Percentiles rank a stretch among this genome's conserved stretches.
These are phyloP conservation scores for Xenopus laevis DNA, from an alignment of 2,113 vertebrate genomes.

Conservation along the genomic window DNA sequence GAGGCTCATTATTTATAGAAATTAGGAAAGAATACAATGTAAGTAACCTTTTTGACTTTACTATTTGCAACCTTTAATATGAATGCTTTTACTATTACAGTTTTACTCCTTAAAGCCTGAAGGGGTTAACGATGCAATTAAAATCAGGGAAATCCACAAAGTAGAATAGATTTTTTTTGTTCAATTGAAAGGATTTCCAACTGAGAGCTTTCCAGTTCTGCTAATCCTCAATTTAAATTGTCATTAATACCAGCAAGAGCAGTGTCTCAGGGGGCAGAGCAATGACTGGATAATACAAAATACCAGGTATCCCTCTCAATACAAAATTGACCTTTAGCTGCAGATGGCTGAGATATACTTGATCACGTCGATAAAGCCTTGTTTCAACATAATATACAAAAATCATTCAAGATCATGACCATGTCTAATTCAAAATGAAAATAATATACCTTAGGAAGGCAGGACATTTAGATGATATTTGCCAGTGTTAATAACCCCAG, in stretches of 20 bases:
- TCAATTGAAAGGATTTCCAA: slow-evolving; percentile 46
- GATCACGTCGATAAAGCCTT: slow-evolving; percentile 41
- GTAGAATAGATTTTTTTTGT: slow-evolving; percentile 39
- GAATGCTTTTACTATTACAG: no score
- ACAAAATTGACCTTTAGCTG: slow-evolving; percentile 43
- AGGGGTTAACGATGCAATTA: slow-evolving; percentile 35
- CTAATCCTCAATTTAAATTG: slow-evolving; percentile 47
- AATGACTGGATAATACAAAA: slow-evolving; percentile 41
- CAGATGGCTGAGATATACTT: slow-evolving; percentile 43
- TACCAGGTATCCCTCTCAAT: slow-evolving; percentile 44
- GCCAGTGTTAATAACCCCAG: slow-evolving; percentile 5
- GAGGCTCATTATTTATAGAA: no score
- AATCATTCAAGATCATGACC: slow-evolving; percentile 44
- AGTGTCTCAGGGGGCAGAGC: slow-evolving; percentile 43
- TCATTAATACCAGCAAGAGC: slow-evolving; percentile 45
- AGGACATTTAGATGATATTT: slow-evolving; percentile 10
- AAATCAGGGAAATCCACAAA: slow-evolving; percentile 39
- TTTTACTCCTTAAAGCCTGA: background rate
- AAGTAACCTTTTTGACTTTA: no score
- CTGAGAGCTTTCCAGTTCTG: slow-evolving; percentile 40
- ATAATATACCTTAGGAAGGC: slow-evolving; percentile 3
- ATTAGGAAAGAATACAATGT: no score
- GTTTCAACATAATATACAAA: slow-evolving; percentile 44
- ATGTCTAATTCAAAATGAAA: slow-evolving; percentile 36
- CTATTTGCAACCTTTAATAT: no score